Evolutionary conservation across 2,888 invertebrate genomes (phyloP).

Genomic region (Drosophila conformis): DNA sequence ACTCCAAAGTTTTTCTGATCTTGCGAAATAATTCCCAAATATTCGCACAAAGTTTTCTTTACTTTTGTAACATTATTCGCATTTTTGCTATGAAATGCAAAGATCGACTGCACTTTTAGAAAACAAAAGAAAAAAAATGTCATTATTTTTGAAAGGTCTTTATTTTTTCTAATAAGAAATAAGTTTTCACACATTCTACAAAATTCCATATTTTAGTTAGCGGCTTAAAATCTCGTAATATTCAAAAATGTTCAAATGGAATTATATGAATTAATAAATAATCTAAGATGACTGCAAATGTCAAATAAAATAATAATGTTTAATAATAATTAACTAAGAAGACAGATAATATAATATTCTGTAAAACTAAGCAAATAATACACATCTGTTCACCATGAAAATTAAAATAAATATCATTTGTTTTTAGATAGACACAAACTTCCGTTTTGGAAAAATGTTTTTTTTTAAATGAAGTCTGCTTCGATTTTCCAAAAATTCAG

Average conservation of each 20-base stretch:
- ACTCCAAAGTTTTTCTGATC: background rate
- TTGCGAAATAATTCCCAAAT: background rate
- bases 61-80: background rate
- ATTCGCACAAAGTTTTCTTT: background rate
- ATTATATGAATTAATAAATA: too few species aligned
- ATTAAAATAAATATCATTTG: background rate
- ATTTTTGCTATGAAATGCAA: background rate
- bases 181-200: too few species aligned
- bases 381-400: background rate
- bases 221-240: too few species aligned
- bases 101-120: too few species aligned
- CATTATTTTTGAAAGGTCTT: fast-evolving
- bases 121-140: too few species aligned
- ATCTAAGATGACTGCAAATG: too few species aligned
- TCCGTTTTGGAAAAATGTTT: background rate
- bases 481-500: background rate
- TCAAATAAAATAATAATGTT: background rate
- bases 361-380: background rate
- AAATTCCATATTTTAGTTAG: too few species aligned
- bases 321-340: background rate
- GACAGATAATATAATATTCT: fast-evolving
- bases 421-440: background rate
- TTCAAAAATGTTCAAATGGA: too few species aligned
- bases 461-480: background rate
- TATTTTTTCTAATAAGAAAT: too few species aligned